These are phyloP conservation scores for Drosophila trapezifrons DNA, from an alignment of 1,140 invertebrate species.

Conservation along the genomic window DNA sequence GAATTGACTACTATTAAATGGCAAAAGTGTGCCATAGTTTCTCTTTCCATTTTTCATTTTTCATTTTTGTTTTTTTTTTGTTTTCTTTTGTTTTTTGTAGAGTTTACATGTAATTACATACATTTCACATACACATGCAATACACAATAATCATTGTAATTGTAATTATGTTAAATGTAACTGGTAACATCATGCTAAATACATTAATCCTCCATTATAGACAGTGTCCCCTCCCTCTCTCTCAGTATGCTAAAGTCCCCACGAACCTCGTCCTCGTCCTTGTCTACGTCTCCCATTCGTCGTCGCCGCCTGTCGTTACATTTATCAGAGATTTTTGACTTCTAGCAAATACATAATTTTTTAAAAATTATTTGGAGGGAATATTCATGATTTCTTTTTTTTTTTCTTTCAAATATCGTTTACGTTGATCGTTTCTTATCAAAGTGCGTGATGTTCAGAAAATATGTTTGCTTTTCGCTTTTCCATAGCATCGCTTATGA, in stretches of 20 bases:
- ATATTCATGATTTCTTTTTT: constrained; percentile 79
- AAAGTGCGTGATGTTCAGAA: constrained; percentile 56
- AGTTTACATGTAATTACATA: constrained; percentile 74
- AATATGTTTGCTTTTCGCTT: constrained; percentile 28
- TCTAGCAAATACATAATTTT: constrained; percentile 77
- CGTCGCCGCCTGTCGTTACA: constrained; percentile 39
- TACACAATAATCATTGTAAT: constrained; percentile 79
- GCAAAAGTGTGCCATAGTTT: constrained; percentile 75
- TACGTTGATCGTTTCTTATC: constrained; percentile 60
- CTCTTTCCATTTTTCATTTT: constrained; percentile 42
- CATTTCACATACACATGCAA: constrained; percentile 79
- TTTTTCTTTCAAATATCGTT: constrained; percentile 68
- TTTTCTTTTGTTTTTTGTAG: constrained; percentile 28
- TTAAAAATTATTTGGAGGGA: constrained; percentile 84
- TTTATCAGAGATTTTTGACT: constrained; percentile 74
- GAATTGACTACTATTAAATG: constrained; percentile 82
- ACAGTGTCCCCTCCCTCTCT: constrained; percentile 20
- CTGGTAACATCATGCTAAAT: constrained; percentile 80
- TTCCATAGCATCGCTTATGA: constrained; percentile 38
- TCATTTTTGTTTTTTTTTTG: constrained; percentile 14
- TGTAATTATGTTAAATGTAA: constrained; percentile 76
- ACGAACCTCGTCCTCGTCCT: not conserved
- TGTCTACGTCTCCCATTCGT: not conserved
- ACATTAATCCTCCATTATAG: constrained; percentile 61
- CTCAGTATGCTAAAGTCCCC: constrained; percentile 47